phyloP scores from a whole-genome alignment of 2,797 vertebrate genomes.

The Yasuhikotakia modesta region DNA sequence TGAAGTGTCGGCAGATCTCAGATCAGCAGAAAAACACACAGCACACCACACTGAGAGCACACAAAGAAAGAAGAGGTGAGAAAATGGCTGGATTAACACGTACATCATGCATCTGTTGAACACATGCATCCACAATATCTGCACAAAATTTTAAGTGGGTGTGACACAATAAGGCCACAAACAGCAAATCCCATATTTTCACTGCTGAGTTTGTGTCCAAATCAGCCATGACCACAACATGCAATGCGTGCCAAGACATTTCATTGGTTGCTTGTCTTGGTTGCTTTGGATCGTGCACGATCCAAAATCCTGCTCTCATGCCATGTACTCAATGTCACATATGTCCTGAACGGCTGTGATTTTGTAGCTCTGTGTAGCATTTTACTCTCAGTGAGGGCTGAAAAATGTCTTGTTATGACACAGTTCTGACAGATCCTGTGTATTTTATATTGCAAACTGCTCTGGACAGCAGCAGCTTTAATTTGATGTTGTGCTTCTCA shows the following conservation, averaged over 20 bases:
- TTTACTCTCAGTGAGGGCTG: neutral
- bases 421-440: neutral
- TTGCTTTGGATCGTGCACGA: neutral
- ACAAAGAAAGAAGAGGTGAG: slow-evolving; percentile 47
- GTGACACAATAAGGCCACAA: neutral
- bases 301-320: neutral
- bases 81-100: slow-evolving; percentile 8
- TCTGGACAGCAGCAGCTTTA: neutral
- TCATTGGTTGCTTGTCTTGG: slow-evolving; percentile 1
- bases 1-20: slow-evolving; percentile 36
- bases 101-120: neutral
- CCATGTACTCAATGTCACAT: neutral
- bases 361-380: neutral
- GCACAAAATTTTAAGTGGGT: neutral
- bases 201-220: too few relatives aligned
- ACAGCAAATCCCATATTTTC: too few relatives aligned
- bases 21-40: slow-evolving; percentile 47
- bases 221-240: neutral
- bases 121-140: neutral
- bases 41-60: slow-evolving; percentile 32
- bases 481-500: slow-evolving; percentile 8
- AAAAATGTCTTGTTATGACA: neutral
- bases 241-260: neutral
- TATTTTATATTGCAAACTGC: neutral
- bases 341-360: neutral